Evolutionary conservation across 2,113 vertebrate genomes (phyloP).

Genomic region (Spheniscus mendiculus): DNA sequence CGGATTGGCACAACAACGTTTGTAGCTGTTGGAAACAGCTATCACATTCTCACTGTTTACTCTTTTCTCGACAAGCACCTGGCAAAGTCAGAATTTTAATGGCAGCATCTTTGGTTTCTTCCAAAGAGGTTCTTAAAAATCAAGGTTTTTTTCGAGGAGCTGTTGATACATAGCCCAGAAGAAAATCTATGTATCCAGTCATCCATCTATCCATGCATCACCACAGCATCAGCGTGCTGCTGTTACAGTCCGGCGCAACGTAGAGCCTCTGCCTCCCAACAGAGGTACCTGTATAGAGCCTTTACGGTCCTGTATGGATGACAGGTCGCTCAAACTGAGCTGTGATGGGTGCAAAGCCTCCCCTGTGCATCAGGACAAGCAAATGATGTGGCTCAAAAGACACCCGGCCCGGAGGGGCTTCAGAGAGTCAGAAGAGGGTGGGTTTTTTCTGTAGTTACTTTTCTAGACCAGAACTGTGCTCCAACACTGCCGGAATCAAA

Average conservation of each 20-base stretch:
- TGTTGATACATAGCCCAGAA: rapidly evolving
- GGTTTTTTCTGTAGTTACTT: background rate
- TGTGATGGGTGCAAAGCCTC: background rate
- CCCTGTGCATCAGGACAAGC: background rate
- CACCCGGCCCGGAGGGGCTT: background rate
- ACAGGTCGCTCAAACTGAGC: background rate
- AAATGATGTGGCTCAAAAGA: background rate
- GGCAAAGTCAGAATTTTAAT: background rate
- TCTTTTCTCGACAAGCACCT: background rate
- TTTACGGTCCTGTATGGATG: rapidly evolving
- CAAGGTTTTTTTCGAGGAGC: background rate
- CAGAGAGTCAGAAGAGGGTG: background rate
- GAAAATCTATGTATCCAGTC: background rate
- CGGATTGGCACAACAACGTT: rapidly evolving
- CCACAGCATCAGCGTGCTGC: rapidly evolving
- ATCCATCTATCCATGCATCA: background rate
- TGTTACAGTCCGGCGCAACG: rapidly evolving
- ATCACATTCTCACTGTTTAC: background rate
- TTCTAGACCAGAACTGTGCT: background rate
- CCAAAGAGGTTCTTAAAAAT: background rate
- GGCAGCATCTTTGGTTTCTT: background rate
- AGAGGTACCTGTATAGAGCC: background rate
- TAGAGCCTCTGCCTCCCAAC: background rate
- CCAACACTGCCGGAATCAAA: conserved; percentile 11
- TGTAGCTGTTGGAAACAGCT: background rate